Base-by-base conservation (phyloP, 53 echinoderm and acorn worm species). In the Hippasteria phrygiana region DNA sequence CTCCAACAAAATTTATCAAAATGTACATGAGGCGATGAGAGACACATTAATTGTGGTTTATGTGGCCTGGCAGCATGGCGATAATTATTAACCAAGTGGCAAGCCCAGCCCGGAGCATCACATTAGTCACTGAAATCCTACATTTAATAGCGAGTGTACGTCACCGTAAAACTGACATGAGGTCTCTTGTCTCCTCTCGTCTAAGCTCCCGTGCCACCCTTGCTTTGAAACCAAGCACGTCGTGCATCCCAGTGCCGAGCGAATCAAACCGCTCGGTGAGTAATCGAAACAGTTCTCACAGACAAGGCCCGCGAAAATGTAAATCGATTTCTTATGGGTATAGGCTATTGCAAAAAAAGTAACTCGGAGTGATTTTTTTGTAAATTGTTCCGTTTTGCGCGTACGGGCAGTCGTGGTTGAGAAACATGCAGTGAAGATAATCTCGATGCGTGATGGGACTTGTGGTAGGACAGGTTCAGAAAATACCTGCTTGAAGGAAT, bases 231-330 rank as follows among this genome's bases (percentile, higher is more conserved):
- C n/a, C n/a, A 46, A 20, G 54, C 20, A 54, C 54, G 14, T 16
- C 3, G 54, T 54, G 54, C 54, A 73, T 8, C 43, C 43, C 24
- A 22, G 43, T 22, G 73, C 40, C 10, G 16, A 24, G 12, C 46
- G 32, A 75, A 47, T 32, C 47, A 14, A 32, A 32, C 27, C 43
- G 28, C 29, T 39, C 74, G 11, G 17, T 74, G 74, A 74, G 46
- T 47, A 46, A 74, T 74, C 50, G 9, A 74, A 74, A 74, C 74
- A 74, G 45, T 74, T 67, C 69, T 2, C 32, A 16, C 54, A 45
- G 54, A 54, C 54, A n/a, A 28, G 10, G 46, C 4, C 43, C 12
- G 40, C 45, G 46, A 45, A 74, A 11, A 29, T 17, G 29, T 45
- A 46, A 74, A 74, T 74, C 47, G 46, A 74, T 46, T 47, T 26